phyloP scores from a whole-genome alignment of 1,140 invertebrate genomes.

The Muscidifurax raptorellus region DNA sequence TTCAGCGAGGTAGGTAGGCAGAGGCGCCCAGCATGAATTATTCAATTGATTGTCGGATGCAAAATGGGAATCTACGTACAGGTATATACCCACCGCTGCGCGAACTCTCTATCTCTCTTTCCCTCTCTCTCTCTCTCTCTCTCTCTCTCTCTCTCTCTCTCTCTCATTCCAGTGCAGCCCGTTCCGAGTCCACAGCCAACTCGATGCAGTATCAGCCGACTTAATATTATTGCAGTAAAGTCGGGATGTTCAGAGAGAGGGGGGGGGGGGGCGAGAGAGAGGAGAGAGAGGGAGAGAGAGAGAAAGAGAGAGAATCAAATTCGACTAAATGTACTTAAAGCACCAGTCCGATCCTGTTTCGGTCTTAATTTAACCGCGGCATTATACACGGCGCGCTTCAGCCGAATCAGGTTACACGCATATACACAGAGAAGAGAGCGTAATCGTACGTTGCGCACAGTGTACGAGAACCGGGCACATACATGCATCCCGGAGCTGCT shows the following conservation, averaged over 20 bases:
- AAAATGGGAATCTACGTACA: constrained; percentile 32
- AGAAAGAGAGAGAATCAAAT: constrained; percentile 10
- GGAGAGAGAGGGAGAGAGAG: neutral
- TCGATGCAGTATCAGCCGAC: too few species aligned
- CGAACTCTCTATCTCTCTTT: neutral
- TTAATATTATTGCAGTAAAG: neutral
- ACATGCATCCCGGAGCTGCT: constrained; percentile 1
- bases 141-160: neutral
- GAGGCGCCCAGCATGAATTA: constrained; percentile 41
- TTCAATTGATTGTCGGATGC: constrained; percentile 44
- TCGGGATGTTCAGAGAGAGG: too few species aligned
- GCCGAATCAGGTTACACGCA: constrained; percentile 28
- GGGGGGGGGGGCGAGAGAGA: too few species aligned
- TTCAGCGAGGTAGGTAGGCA: neutral
- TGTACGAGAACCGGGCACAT: neutral
- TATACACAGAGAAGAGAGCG: neutral
- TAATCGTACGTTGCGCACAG: neutral
- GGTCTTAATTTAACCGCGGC: constrained; percentile 9
- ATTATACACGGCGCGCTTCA: neutral
- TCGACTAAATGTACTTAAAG: neutral
- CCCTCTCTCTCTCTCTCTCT: neutral
- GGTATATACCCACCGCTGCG: neutral
- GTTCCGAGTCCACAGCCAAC: neutral
- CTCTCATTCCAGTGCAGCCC: neutral
- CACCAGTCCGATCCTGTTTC: constrained; percentile 21